Evolutionary conservation across 2,797 vertebrate genomes (phyloP), one percentile per base, ranked within the genome.

Genomic region (Propithecus deckenii): DNA sequence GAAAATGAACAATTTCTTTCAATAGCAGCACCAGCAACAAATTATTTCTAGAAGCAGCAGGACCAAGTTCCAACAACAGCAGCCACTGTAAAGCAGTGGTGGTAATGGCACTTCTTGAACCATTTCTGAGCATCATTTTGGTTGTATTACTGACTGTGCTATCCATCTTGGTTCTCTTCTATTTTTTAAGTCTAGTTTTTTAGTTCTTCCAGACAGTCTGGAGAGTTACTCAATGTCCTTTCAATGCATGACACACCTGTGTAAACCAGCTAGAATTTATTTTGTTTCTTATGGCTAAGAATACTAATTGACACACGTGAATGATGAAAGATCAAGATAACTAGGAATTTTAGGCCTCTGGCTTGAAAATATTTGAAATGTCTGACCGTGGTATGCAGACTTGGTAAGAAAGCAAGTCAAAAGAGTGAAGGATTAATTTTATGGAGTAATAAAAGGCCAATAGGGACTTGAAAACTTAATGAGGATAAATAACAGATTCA

Each of bases 401-500:
- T 81, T 15, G 46, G 18, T 38, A 89, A 59, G 43, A 94, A 89
- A 78, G n/a, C n/a, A 92, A 94, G 17, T 30, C 59, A 4, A 41
- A 83, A 81, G 7, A 91, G n/a, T 57, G 15, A 84, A 83, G 48
- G 3, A 35, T 91, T 89, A 46, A 52, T 86, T 79, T 87, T 79
- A 32, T 43, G 46, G 32, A 69, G 3, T 55, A 61, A 48, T 52
- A 55, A 89, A 65, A 91, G 12, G 2, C 22, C 52, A 74, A 63
- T 10, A 48, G 7, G 59, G 10, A 76, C 63, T 92, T 84, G 32
- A 89, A 11, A 91, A 38, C 2, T 81, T 71, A 48, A 59, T 90
- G 6, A 48, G 67, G 87, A 92, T 74, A 89, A 91, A 50, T 35
- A 86, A 72, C n/a, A 74, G 28, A 65, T 78, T 91, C 61, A 46